phyloP scores from a whole-genome alignment of 2,888 invertebrate genomes.

The Brenthis ino region DNA sequence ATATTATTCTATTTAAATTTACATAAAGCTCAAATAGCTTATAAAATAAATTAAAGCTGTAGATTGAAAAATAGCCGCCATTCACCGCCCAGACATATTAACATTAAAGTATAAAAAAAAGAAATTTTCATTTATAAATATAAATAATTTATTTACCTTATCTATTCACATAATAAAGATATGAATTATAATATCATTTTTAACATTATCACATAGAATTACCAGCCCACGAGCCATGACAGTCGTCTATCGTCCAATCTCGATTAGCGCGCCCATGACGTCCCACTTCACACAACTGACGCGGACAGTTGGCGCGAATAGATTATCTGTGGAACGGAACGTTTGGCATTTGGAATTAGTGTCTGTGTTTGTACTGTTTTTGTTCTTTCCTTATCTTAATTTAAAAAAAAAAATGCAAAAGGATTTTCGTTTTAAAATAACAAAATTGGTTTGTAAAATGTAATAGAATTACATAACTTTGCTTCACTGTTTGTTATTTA shows the following conservation, averaged over 20 bases:
- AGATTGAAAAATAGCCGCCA: no score
- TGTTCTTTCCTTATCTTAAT: background rate
- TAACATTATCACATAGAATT: constrained; percentile 38
- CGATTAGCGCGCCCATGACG: constrained; percentile 62
- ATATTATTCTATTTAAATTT: no score
- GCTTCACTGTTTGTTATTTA: no score
- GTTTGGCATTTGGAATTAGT: constrained; percentile 41
- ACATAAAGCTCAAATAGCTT: no score
- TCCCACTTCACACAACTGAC: constrained; percentile 73
- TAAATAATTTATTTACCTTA: background rate
- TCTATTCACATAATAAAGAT: background rate
- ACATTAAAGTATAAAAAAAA: background rate
- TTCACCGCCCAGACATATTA: no score
- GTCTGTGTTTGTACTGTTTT: constrained; percentile 9
- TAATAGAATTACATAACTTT: no score
- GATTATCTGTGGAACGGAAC: constrained; percentile 50
- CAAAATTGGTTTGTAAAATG: no score
- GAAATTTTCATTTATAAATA: background rate
- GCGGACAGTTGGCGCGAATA: constrained; percentile 68
- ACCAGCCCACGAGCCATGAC: constrained; percentile 50
- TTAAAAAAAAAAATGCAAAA: background rate
- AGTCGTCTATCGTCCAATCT: constrained; percentile 66
- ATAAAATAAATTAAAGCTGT: no score
- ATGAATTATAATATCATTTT: constrained; percentile 21
- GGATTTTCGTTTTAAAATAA: background rate